phyloP scores from a whole-genome alignment of 2,113 vertebrate genomes.

The Sylvietta virens region DNA sequence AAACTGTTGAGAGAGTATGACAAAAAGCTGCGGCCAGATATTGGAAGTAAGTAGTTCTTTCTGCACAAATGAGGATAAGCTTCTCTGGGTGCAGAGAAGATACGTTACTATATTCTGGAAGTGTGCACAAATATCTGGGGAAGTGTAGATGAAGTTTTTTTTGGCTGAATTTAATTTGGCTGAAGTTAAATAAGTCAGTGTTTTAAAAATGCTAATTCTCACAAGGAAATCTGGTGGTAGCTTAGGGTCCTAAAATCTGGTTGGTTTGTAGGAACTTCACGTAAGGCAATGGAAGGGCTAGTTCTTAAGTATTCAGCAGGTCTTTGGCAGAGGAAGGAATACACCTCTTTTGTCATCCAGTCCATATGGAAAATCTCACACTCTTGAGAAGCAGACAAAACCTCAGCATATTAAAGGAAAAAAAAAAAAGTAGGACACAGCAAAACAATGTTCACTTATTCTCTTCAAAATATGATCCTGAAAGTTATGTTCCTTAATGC shows the following conservation, averaged over 20 bases:
- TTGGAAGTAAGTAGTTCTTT: conserved; percentile 83
- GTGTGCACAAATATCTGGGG: neutral
- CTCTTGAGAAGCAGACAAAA: neutral
- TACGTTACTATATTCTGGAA: neutral
- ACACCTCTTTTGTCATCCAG: neutral
- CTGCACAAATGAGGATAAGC: neutral
- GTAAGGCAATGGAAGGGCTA: neutral
- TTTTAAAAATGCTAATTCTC: neutral
- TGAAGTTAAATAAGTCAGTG: neutral
- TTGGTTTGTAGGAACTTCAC: neutral
- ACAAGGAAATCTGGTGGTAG: neutral
- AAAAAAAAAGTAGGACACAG: neutral
- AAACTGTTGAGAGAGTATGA: conserved; percentile 91
- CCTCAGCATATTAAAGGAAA: neutral
- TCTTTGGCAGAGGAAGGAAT: neutral
- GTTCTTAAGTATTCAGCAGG: neutral
- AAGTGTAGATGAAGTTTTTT: neutral
- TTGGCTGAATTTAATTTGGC: neutral
- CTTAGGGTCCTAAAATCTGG: neutral
- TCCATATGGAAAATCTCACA: neutral
- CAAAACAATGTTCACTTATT: neutral
- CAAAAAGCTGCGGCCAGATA: conserved; percentile 92
- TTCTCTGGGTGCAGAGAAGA: neutral
- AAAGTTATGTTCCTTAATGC: neutral
- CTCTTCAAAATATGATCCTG: neutral